Evolutionary conservation across 1,140 invertebrate species (phyloP), one percentile per base, ranked within the genome.

Genomic region (Leptestheria dahalacensis): DNA sequence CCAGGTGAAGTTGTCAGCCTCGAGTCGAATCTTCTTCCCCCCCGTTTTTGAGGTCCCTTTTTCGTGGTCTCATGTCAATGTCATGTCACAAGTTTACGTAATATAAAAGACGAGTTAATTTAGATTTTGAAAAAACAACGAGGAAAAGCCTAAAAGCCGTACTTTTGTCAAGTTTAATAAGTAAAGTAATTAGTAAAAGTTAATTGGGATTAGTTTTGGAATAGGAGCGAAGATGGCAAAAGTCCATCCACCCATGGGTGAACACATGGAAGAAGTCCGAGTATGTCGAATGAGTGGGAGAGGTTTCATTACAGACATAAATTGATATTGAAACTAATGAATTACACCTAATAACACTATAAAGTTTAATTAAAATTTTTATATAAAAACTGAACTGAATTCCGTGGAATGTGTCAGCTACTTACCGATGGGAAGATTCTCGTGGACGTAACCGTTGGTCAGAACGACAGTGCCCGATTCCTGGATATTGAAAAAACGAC

Each of bases 401-500:
- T 41, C 6, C 33, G 33, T 41, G 6, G 25, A 56, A 56, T 12
- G 21, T 28, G 20, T n/a, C 3, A 15, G 25, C 48, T 69, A 80
- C 79, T 80, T 77, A 84, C 82, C 68, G 63, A 77, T 72, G 47
- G 79, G 78, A 50, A 75, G 73, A 59, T 75, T 72, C 58, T 79
- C 73, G 60, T 77, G 75, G 2, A 72, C 73, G 60, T 78, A 73
- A 61, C 80, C 84, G 69, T 90, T 88, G 9, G 85, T 87, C 48
- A 89, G 67, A 41, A 91, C 75, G 3, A 87, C 78, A 2, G 86
- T 79, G 50, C 88, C 86, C 28, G 83, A 80, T 73, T 86, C 84
- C 82, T 89, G 69, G 64, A 82, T 79, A 59, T 62, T 25, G 18
- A 57, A 12, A 23, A 33, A 57, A n/a, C n/a, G n/a, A n/a, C n/a